Evolutionary conservation across 2,797 vertebrate genomes (phyloP).

Genomic region (Anguilla anguilla): DNA sequence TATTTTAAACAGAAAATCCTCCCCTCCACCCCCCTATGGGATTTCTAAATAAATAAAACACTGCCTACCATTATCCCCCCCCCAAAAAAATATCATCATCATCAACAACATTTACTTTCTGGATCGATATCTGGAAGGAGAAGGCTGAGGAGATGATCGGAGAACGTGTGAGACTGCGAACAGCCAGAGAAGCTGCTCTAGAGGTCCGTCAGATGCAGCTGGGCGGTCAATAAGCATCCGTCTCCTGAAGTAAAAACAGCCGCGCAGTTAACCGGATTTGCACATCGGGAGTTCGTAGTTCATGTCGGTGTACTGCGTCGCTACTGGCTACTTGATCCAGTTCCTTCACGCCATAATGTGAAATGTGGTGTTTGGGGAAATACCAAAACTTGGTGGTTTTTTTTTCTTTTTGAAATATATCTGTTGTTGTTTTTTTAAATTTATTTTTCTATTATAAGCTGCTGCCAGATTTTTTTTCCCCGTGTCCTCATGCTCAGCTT

Average conservation of each 20-base stretch:
- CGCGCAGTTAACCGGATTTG: neutral
- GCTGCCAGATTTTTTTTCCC: neutral
- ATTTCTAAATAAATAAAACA: neutral
- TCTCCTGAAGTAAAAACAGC: neutral
- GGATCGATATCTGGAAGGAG: conserved; percentile 6
- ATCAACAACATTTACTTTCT: neutral
- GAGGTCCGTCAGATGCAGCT: neutral
- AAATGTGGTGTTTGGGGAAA: neutral
- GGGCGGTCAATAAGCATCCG: neutral
- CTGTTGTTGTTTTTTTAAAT: neutral
- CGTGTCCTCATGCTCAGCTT: neutral
- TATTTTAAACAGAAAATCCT: neutral
- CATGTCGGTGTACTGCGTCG: too few relatives aligned
- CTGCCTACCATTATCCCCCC: neutral
- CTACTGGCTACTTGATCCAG: neutral
- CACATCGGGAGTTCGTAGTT: neutral
- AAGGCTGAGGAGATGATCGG: neutral
- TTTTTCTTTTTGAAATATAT: neutral
- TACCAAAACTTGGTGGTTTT: neutral
- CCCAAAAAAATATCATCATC: neutral
- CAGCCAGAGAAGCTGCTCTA: neutral
- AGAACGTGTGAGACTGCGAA: neutral
- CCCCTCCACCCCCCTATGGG: neutral
- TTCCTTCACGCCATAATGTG: neutral
- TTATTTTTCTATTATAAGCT: conserved; percentile 5